Evolutionary conservation across 2,797 vertebrate species (phyloP), one percentile per base, ranked within the genome.

Genomic region (Podarcis siculus): DNA sequence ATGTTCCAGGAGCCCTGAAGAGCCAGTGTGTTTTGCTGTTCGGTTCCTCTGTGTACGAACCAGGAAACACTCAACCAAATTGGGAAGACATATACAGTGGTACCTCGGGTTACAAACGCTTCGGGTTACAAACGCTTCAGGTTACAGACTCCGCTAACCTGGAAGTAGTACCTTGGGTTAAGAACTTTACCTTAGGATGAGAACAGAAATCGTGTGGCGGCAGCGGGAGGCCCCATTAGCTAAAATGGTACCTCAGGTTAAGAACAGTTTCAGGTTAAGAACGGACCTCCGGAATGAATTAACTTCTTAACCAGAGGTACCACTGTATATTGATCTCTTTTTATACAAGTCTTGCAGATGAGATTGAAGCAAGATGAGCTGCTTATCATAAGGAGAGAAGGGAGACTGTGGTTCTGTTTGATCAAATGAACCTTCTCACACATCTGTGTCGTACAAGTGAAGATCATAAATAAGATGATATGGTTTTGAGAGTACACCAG

Each of bases 301-400:
- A 55, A 55, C 13, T 55, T 55, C 3, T 1, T 55, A 55, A 15
- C 49, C 3, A 55, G 49, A 55, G 49, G 49, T 55, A 15, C 49
- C 49, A 55, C 49, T 55, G 49, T 55, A 55, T 55, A 79, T 64
- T 30, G 67, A 73, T 84, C 37, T 79, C 77, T 84, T 84, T 82
- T 83, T 76, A 78, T 88, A 73, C 71, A 45, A 83, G 27, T 17
- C 75, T 71, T 71, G 30, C 81, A 83, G 64, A 79, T 83, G 64
- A 88, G 73, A 83, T 83, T 72, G 73, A 79, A 75, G 45, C 66
- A 88, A 84, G 67, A 84, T 71, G 72, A 79, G 30, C 49, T 84
- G 37, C 72, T 37, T 76, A n/a, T 30, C 30, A 32, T 72, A 64
- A 72, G 35, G 10, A 32, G 8, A 69, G 42, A 83, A 39, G 2